phyloP scores from a whole-genome alignment of 1,140 invertebrate genomes.

The Polyergus mexicanus region DNA sequence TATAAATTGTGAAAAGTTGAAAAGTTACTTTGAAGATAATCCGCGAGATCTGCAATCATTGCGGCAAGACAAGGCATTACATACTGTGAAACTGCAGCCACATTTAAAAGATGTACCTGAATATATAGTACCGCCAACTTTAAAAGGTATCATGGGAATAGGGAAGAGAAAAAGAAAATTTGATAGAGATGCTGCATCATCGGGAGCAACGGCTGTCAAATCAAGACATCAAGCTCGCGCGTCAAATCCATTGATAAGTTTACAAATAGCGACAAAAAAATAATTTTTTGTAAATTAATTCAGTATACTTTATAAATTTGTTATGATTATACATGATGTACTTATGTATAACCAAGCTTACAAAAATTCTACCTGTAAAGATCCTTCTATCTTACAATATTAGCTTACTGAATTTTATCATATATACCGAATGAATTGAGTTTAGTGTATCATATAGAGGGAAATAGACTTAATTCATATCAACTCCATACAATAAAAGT shows the following conservation, averaged over 20 bases:
- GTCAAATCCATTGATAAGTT: conserved; percentile 82
- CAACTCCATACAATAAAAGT: too few relatives aligned
- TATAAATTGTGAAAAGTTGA: conserved; percentile 92
- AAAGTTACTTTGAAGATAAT: conserved; percentile 97
- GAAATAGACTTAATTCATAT: too few relatives aligned
- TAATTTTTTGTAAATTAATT: conserved; percentile 38
- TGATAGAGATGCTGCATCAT: conserved; percentile 76
- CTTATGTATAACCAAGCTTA: too few relatives aligned
- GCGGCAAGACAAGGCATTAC: conserved; percentile 96
- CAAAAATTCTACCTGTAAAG: too few relatives aligned
- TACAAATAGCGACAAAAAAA: conserved; percentile 79
- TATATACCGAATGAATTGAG: too few relatives aligned
- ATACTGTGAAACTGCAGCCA: conserved; percentile 93
- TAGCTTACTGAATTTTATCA: too few relatives aligned
- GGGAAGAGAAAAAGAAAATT: conserved; percentile 84
- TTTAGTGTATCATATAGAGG: too few relatives aligned
- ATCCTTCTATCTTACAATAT: too few relatives aligned
- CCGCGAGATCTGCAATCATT: conserved; percentile 95
- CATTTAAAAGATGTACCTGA: conserved; percentile 97
- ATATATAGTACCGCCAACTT: conserved; percentile 92
- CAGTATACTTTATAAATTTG: neutral
- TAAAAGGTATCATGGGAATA: conserved; percentile 89
- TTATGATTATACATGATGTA: neutral
- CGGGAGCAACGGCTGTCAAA: conserved; percentile 79
- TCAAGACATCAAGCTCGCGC: conserved; percentile 81